These are phyloP conservation scores for Scelioninae gen. 1 DNA, from an alignment of 2,888 invertebrate genomes.

Conservation along the genomic window DNA sequence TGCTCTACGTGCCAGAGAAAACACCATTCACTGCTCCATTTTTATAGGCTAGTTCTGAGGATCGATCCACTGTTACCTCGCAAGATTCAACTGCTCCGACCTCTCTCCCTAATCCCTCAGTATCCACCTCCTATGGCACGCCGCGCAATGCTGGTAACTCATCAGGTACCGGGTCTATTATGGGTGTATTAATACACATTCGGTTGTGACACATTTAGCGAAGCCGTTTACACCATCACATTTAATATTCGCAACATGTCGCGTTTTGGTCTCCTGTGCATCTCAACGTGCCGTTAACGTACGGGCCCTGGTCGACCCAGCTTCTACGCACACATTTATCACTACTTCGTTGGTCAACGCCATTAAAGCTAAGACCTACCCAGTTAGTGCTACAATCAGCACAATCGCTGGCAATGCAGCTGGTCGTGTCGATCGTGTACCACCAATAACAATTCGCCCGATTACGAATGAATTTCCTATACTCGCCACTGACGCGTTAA, in stretches of 20 bases:
- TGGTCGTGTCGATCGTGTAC: constrained; percentile 7
- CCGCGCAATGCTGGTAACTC: too few relatives aligned
- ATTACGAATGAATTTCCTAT: background rate
- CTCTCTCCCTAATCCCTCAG: too few relatives aligned
- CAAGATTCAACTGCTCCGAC: too few relatives aligned
- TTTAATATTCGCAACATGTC: background rate
- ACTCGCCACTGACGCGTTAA: background rate
- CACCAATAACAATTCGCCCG: background rate
- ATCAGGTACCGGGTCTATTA: too few relatives aligned
- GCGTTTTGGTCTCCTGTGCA: background rate
- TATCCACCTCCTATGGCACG: too few relatives aligned
- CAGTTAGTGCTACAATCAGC: background rate
- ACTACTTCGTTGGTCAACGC: background rate
- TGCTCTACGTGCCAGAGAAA: too few relatives aligned
- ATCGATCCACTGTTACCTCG: too few relatives aligned
- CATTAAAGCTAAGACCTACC: background rate
- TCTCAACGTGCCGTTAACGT: background rate
- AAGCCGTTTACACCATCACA: background rate
- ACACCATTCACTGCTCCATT: too few relatives aligned
- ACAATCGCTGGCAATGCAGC: background rate
- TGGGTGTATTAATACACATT: too few relatives aligned
- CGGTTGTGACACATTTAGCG: background rate
- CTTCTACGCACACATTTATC: constrained; percentile 4
- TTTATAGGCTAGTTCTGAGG: too few relatives aligned
- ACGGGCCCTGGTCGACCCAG: constrained; percentile 15